Percentiles rank a stretch among this genome's conserved stretches.
Conservation (phyloP, 92 coral and sea anemone species). For the Palythoa grandiflora region DNA sequence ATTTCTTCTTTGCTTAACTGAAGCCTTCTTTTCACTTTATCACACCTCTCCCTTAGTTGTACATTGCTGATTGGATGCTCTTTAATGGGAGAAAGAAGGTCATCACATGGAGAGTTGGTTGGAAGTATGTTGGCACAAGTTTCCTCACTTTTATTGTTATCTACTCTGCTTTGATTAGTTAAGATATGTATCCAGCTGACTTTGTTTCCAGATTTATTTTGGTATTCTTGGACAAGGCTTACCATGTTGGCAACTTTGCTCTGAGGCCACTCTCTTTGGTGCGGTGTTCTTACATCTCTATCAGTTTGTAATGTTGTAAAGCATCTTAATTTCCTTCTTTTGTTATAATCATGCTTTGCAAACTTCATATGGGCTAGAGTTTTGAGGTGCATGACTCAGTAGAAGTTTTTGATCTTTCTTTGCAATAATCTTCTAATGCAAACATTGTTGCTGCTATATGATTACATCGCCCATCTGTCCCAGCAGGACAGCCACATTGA, state of each 20-base stretch:
- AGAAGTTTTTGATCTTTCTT: background rate
- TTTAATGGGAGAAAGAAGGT: background rate
- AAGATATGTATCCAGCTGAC: background rate
- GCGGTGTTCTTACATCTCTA: conserved; percentile 25
- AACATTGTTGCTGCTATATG: conserved; percentile 31
- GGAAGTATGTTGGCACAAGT: background rate
- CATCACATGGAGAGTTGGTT: background rate
- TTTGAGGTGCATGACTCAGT: conserved; percentile 37
- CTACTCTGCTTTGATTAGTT: background rate
- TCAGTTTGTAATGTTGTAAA: background rate
- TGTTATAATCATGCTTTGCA: conserved; percentile 36
- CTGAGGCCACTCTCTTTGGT: conserved; percentile 32
- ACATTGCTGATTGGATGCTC: conserved; percentile 10
- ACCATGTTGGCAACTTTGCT: background rate
- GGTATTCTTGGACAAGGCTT: background rate
- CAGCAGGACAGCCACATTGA: conserved; percentile 42
- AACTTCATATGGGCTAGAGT: conserved; percentile 16
- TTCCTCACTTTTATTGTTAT: no score
- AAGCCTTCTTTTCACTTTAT: conserved; percentile 32
- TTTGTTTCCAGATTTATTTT: conserved; percentile 1
- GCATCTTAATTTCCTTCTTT: background rate
- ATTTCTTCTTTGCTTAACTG: conserved; percentile 18
- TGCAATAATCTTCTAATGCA: background rate
- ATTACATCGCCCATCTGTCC: conserved; percentile 30
- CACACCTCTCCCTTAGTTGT: conserved; percentile 24